phyloP scores from a whole-genome alignment of 2,797 vertebrate species.

The Anguilla pacifica region DNA sequence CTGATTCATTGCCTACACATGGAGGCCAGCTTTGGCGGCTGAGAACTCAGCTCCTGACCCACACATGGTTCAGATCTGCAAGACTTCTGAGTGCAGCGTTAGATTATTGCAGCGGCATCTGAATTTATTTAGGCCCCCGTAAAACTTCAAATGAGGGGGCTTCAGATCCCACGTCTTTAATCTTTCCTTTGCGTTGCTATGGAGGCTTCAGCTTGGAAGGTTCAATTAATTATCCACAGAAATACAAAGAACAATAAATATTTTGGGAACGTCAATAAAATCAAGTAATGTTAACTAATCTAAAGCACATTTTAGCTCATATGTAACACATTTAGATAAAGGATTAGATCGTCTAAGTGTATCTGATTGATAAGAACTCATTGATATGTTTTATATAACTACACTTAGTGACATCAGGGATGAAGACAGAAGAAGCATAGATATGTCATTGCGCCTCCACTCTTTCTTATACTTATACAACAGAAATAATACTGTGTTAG shows the following conservation, averaged over 20 bases:
- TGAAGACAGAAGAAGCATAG: not conserved
- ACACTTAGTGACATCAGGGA: not conserved
- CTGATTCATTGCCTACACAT: conserved; percentile 21
- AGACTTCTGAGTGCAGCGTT: conserved; percentile 24
- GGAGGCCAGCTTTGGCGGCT: conserved; percentile 6
- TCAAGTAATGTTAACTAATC: not conserved
- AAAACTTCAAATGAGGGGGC: conserved; percentile 29
- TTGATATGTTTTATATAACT: not conserved
- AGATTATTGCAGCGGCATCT: conserved; percentile 33
- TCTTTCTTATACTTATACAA: not conserved
- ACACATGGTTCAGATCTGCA: conserved; percentile 30
- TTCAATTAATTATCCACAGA: not conserved
- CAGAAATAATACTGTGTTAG: conserved; percentile 1
- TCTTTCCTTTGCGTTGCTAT: conserved; percentile 18
- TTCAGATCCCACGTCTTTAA: conserved; percentile 22
- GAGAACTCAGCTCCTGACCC: not conserved
- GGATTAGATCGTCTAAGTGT: not conserved
- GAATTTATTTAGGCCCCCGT: conserved; percentile 37
- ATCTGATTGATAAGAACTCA: not conserved
- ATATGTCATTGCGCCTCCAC: not conserved
- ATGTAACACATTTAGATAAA: not conserved
- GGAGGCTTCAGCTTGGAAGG: not conserved
- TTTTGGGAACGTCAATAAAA: not conserved
- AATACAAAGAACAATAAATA: not conserved
- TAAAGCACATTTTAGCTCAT: not conserved